These are phyloP conservation scores for Carassius carassius DNA, from an alignment of 2,113 vertebrate genomes.

Conservation along the genomic window DNA sequence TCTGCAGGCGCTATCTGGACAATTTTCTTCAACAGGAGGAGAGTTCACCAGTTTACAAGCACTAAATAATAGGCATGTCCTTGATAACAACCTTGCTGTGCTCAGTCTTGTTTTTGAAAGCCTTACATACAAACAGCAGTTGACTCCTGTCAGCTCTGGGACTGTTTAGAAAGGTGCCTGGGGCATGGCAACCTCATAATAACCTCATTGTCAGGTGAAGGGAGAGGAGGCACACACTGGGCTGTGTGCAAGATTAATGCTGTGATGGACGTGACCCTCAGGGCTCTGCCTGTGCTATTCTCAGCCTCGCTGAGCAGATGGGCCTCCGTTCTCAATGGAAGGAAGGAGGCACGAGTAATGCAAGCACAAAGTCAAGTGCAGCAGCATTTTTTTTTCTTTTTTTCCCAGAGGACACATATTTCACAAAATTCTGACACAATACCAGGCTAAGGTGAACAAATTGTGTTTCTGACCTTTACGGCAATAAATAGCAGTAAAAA, in stretches of 20 bases:
- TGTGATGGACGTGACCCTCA: conserved; percentile 48
- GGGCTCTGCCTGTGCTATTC: conserved; percentile 54
- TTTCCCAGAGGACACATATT: conserved; percentile 31
- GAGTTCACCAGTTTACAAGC: not conserved
- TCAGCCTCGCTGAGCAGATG: conserved; percentile 57
- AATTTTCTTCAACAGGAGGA: not conserved
- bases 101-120: conserved; percentile 42
- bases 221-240: conserved; percentile 19
- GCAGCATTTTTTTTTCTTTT: not conserved
- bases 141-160: conserved; percentile 35
- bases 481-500: conserved; percentile 23
- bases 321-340: conserved; percentile 44
- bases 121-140: conserved; percentile 17
- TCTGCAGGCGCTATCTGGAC: not conserved
- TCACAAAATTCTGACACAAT: conserved; percentile 25
- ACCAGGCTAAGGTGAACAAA: conserved; percentile 28
- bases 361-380: conserved; percentile 40
- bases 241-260: conserved; percentile 49
- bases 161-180: conserved; percentile 48
- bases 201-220: conserved; percentile 53
- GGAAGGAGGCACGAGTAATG: conserved; percentile 37
- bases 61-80: conserved; percentile 22
- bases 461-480: conserved; percentile 25
- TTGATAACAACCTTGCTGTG: conserved; percentile 32
- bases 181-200: conserved; percentile 49